phyloP scores from a whole-genome alignment of 1,140 invertebrate species.

The Nasonia vitripennis region DNA sequence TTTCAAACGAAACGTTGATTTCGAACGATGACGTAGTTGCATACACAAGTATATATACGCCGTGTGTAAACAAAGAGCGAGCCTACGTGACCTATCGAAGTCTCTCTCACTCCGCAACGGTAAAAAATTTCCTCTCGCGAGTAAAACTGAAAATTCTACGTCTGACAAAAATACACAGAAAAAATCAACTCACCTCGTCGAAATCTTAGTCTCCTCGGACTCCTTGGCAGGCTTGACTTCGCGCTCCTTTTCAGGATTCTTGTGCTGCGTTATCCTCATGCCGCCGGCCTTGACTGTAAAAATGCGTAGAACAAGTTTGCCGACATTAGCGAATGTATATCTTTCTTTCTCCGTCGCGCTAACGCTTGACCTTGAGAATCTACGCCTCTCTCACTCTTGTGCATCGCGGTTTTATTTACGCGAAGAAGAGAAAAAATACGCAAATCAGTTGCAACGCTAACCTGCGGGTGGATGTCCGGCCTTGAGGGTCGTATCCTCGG shows the following conservation, averaged over 20 bases:
- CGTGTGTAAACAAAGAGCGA: neutral
- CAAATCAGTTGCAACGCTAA: constrained; percentile 67
- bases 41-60: neutral
- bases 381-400: neutral
- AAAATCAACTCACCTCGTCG: constrained; percentile 63
- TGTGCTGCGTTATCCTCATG: constrained; percentile 94
- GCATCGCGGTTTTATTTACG: constrained; percentile 1
- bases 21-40: too few relatives aligned
- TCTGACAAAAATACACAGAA: too few relatives aligned
- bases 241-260: constrained; percentile 80
- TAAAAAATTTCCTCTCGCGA: neutral
- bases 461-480: constrained; percentile 90
- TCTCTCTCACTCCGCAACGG: neutral
- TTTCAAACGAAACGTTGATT: too few relatives aligned
- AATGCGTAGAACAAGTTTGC: constrained; percentile 52
- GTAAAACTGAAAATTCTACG: neutral
- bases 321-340: constrained; percentile 40
- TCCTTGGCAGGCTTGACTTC: constrained; percentile 75
- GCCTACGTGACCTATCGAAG: neutral
- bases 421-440: neutral
- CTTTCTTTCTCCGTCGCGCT: constrained; percentile 13
- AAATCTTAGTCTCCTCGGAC: constrained; percentile 68
- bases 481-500: constrained; percentile 81
- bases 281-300: constrained; percentile 90
- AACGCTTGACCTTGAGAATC: constrained; percentile 54